Base-by-base conservation (phyloP, 2,113 vertebrate species). In the Urocolius indicus region DNA sequence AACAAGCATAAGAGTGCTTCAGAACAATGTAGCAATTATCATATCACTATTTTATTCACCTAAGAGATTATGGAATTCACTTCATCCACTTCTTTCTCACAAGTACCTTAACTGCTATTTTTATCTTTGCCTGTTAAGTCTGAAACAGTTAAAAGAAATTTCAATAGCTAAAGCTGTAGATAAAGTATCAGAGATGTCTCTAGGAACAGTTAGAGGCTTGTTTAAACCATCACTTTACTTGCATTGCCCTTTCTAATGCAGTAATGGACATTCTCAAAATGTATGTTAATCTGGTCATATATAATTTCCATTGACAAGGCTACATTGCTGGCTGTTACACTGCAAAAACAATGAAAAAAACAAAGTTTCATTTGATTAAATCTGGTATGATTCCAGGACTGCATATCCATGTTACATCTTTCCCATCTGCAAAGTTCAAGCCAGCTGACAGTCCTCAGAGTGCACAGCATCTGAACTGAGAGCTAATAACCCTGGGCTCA, bases 191-290 rank as follows among this genome's bases (percentile, higher is more conserved):
- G 94, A 88, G 45, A 98, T 97, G 96, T 97, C 65, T 63, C 76
- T 96, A 82, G 62, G 97, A 67, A 98, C 95, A 97, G 95, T 97
- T 18, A 73, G 93, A 92, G 95, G 95, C 3, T 98, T 98, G 23
- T 73, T 95, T 98, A 58, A 61, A 98, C 81, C 98, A 95, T 68
- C 97, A 98, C 95, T 65, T 98, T 81, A 97, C 94, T n/a, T 98
- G 96, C 16, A 95, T 97, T 18, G 8, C 78, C 32, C 94, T 98
- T 94, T 97, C 96, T 55, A 90, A 97, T 88, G 73, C 94, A 36
- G 91, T 97, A 72, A 89, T 95, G 38, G 94, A 63, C 73, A 92
- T 96, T 73, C 95, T 97, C 18, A 88, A 97, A 43, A 84, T 97
- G 48, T 66, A 96, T 45, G 87, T 97, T 57, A 67, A 96, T 67